A percentile compares a stretch with the other conserved stretches of the same genome.
These are phyloP conservation scores for Conus canariensis DNA, from an alignment of 2,888 invertebrate species.

Conservation along the genomic window DNA sequence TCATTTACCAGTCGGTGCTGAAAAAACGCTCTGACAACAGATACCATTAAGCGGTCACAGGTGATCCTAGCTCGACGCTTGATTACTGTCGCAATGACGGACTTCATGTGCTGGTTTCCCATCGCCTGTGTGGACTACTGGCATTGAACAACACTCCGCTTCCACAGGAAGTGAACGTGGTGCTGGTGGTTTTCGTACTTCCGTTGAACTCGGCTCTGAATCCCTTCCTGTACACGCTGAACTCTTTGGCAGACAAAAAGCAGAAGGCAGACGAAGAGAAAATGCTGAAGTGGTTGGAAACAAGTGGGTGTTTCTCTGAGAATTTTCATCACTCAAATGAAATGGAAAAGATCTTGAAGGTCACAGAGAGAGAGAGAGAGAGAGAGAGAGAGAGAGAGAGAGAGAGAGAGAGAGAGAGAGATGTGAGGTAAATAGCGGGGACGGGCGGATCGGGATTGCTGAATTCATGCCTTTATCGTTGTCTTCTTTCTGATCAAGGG, in stretches of 20 bases:
- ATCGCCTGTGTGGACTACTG: neutral
- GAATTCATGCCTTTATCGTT: too few species aligned
- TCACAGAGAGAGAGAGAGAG: too few species aligned
- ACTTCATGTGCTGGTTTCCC: constrained; percentile 22
- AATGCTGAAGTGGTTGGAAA: neutral
- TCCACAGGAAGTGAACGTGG: neutral
- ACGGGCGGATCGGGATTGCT: too few species aligned
- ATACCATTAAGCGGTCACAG: neutral
- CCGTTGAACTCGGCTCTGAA: neutral
- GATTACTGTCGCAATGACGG: neutral
- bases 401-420: too few species aligned
- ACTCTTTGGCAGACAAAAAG: neutral
- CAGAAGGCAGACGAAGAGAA: neutral
- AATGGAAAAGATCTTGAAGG: too few species aligned
- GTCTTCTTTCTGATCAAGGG: too few species aligned
- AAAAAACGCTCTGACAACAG: neutral
- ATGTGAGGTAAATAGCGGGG: too few species aligned
- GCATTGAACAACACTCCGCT: neutral
- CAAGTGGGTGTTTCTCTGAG: neutral
- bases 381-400: too few species aligned
- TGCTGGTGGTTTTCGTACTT: neutral
- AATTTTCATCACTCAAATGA: too few species aligned
- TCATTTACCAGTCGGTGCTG: neutral
- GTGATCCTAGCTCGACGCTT: neutral
- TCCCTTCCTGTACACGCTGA: constrained; percentile 13